These are phyloP conservation scores for Sebastes flavidus DNA, from an alignment of 2,797 vertebrate genomes.

Conservation along the genomic window DNA sequence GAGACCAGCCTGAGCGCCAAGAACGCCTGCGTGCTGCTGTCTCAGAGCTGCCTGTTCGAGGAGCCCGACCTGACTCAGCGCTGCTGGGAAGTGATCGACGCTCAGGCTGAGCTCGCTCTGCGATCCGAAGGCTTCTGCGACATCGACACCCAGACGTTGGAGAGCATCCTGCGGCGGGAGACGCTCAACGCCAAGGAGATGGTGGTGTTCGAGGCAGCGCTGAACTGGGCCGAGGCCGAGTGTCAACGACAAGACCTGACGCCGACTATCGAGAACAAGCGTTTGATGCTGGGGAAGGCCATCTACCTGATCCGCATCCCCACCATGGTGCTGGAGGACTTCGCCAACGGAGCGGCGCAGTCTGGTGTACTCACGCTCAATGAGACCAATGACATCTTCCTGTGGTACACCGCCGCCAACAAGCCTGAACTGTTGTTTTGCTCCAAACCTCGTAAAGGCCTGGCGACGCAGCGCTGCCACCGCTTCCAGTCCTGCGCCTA, in stretches of 20 bases:
- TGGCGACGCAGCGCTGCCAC: slow-evolving; percentile 94
- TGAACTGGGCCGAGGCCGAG: slow-evolving; percentile 96
- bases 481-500: slow-evolving; percentile 98
- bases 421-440: slow-evolving; percentile 93
- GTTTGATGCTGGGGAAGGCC: slow-evolving; percentile 91
- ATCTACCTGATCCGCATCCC: slow-evolving; percentile 96
- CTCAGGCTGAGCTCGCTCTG: slow-evolving; percentile 94
- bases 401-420: slow-evolving; percentile 96
- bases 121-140: slow-evolving; percentile 97
- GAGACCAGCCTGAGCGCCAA: slow-evolving; percentile 97
- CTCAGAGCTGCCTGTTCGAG: slow-evolving; percentile 97
- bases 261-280: slow-evolving; percentile 90
- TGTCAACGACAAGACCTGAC: slow-evolving; percentile 89
- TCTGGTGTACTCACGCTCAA: slow-evolving; percentile 93
- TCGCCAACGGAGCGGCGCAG: slow-evolving; percentile 94
- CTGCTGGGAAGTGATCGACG: slow-evolving; percentile 97
- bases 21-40: slow-evolving; percentile 96
- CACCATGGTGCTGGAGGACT: slow-evolving; percentile 95
- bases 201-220: slow-evolving; percentile 93
- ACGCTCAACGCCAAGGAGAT: slow-evolving; percentile 98
- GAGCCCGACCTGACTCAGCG: slow-evolving; percentile 96
- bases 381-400: slow-evolving; percentile 97
- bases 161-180: slow-evolving; percentile 95
- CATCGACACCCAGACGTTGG: slow-evolving; percentile 93
- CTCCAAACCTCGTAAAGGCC: slow-evolving; percentile 89